Base-by-base conservation (phyloP, 2,797 vertebrate species). In the Halcyon smyrnensis region DNA sequence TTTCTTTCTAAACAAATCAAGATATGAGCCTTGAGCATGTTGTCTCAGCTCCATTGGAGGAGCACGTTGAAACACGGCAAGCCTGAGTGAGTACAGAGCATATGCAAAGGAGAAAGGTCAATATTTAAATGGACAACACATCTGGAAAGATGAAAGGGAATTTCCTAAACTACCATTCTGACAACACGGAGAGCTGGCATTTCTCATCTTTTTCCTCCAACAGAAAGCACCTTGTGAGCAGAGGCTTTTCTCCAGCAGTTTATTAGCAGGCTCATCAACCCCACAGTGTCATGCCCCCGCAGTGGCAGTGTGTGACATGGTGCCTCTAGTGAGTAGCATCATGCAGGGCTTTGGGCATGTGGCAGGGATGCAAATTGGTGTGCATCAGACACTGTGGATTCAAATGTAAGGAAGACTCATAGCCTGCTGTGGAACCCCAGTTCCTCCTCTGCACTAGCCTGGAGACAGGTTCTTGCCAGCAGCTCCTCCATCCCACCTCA, bases 361-460 rank as follows among this genome's bases (percentile, higher is more conserved):
- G 4, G 5, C 28, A 86, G n/a, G 14, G 60, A 21, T 25, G 6
- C 23, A 43, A 59, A 54, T 5, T 46, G n/a, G 1, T 62, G 75
- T 90, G 79, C 20, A 11, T 2, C 5, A 8, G 50, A 12, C 12
- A 30, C 18, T 1, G 5, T 37, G 14, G 19, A 60, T 74, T 51
- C 32, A 68, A 39, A 73, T 12, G 32, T 39, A 41, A 57, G 62
- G 34, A 85, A 76, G 9, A 7, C 9, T 60, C 46, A 13, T 4
- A 27, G 28, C 39, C 32, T n/a, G 30, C 48, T 59, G 65, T 0
- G 0, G 77, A 32, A 84, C 20, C n/a, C 8, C 9, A 6, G 0
- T 20, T 76, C 15, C 28, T 74, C 10, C 51, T n/a, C 60, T 86
- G 24, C 18, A 37, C 9, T 68, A 68, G 34, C 50, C 63, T 8